These are phyloP conservation scores for Pharmacophagus antenor DNA, from an alignment of 2,888 invertebrate genomes.

Conservation along the genomic window DNA sequence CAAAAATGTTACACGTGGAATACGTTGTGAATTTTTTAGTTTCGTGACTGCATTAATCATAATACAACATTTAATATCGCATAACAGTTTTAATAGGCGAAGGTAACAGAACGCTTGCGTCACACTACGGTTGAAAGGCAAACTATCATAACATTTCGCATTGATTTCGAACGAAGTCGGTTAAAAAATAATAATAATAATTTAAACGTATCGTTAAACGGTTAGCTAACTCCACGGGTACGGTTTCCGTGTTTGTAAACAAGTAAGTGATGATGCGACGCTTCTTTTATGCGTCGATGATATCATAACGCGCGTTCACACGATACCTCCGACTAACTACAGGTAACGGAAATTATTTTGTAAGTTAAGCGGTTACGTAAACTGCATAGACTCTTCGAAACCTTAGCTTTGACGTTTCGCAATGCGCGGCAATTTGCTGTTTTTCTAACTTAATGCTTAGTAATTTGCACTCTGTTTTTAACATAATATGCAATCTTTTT, in stretches of 20 bases:
- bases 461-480: conserved; percentile 14
- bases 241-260: conserved; percentile 35
- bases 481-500: conserved; percentile 14
- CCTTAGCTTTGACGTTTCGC: conserved; percentile 14
- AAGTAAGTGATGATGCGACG: conserved; percentile 44
- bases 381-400: conserved; percentile 5
- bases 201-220: conserved; percentile 15
- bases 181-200: conserved; percentile 14
- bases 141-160: conserved; percentile 25
- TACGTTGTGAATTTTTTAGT: background rate
- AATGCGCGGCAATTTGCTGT: conserved; percentile 26
- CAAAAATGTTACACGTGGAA: conserved; percentile 8
- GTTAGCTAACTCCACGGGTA: conserved; percentile 34
- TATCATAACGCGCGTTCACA: conserved; percentile 40
- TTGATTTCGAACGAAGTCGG: conserved; percentile 34
- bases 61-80: conserved; percentile 16
- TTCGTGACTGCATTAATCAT: conserved; percentile 14
- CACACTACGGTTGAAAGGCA: conserved; percentile 17
- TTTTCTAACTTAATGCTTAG: conserved; percentile 24
- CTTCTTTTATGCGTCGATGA: conserved; percentile 47
- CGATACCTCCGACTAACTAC: background rate
- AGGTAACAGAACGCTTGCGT: conserved; percentile 23
- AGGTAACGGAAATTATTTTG: background rate
- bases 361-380: conserved; percentile 12
- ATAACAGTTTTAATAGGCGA: conserved; percentile 27